phyloP scores from a whole-genome alignment of 2,888 invertebrate genomes.

The Folsomia candida region DNA sequence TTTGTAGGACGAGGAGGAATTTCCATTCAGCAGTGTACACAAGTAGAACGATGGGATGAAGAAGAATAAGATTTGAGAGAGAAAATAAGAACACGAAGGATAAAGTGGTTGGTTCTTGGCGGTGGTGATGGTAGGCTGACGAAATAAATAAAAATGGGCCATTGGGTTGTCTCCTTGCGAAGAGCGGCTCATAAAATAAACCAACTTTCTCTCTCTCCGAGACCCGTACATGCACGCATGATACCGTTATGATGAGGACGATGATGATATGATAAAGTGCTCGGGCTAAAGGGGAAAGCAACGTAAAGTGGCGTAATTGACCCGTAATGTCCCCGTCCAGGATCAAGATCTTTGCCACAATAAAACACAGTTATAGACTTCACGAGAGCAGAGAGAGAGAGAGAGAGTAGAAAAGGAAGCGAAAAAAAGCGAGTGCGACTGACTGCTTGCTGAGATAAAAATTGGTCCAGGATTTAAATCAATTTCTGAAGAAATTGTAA shows the following conservation, averaged over 20 bases:
- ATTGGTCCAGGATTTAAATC: no score
- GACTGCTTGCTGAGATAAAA: no score
- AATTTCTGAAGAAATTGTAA: no score
- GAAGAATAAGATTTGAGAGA: neutral
- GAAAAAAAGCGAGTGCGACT: no score
- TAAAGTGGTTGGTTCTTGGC: no score
- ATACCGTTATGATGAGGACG: neutral
- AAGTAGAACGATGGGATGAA: neutral
- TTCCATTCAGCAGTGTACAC: no score
- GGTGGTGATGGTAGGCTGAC: neutral
- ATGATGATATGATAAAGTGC: neutral
- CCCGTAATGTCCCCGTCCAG: neutral
- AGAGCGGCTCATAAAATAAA: neutral
- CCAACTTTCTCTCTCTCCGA: neutral
- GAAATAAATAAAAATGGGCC: constrained; percentile 5
- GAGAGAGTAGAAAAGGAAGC: no score
- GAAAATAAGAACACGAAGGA: no score
- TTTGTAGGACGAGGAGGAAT: no score
- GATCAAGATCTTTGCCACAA: neutral
- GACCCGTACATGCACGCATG: neutral
- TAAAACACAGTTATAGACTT: no score
- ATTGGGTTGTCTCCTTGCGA: neutral
- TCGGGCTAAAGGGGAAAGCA: neutral
- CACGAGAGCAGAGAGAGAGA: no score
- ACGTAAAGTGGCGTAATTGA: neutral